Percentiles rank a stretch among this genome's conserved stretches.
phyloP scores from a whole-genome alignment of 2,888 invertebrate species.

The Acrocera orbiculus region DNA sequence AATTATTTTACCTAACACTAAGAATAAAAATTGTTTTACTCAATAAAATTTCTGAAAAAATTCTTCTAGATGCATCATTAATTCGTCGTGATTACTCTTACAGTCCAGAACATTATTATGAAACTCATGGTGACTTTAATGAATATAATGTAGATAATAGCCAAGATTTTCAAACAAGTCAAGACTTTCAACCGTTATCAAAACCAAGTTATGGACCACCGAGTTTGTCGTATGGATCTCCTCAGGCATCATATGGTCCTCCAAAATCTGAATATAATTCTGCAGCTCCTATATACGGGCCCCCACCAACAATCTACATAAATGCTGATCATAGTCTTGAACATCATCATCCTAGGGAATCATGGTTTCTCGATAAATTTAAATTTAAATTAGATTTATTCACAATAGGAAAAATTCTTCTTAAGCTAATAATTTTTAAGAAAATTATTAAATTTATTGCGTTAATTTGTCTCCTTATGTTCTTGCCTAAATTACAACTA shows the following conservation, averaged over 20 bases:
- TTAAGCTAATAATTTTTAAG: conserved; percentile 63
- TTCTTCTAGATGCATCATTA: too few species aligned
- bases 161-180: conserved; percentile 7
- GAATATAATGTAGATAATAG: neutral
- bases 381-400: conserved; percentile 52
- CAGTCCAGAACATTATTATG: too few species aligned
- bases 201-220: conserved; percentile 15
- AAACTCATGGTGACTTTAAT: too few species aligned
- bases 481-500: conserved; percentile 47
- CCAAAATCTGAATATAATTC: conserved; percentile 32
- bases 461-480: conserved; percentile 53
- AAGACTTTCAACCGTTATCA: conserved; percentile 10
- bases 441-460: conserved; percentile 66
- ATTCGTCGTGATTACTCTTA: too few species aligned
- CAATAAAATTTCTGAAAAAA: too few species aligned
- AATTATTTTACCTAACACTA: too few species aligned
- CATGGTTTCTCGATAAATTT: conserved; percentile 45
- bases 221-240: conserved; percentile 25
- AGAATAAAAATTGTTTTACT: too few species aligned
- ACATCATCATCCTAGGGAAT: conserved; percentile 19
- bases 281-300: conserved; percentile 26
- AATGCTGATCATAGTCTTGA: too few species aligned
- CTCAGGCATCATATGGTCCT: conserved; percentile 32
- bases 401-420: conserved; percentile 53
- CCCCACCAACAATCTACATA: conserved; percentile 20